phyloP scores from a whole-genome alignment of 2,888 invertebrate genomes.

The Coleophora deauratella region DNA sequence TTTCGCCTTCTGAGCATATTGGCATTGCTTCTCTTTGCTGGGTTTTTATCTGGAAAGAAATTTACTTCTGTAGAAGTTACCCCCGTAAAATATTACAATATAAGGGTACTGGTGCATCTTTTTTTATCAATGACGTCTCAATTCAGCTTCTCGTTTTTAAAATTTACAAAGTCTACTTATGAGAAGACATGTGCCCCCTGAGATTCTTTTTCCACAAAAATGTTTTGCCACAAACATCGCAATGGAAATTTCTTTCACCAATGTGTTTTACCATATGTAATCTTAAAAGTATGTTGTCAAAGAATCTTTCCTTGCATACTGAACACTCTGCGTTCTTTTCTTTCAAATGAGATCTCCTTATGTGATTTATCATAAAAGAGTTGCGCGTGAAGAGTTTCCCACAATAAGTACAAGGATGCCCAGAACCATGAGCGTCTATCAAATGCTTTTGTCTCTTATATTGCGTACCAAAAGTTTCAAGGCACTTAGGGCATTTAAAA shows the following conservation, averaged over 20 bases:
- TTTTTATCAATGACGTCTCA: too few relatives aligned
- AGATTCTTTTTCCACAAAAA: slow-evolving; percentile 72
- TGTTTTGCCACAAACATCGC: slow-evolving; percentile 68
- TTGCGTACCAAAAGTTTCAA: slow-evolving; percentile 27
- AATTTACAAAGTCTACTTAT: slow-evolving; percentile 7
- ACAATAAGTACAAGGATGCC: slow-evolving; percentile 34
- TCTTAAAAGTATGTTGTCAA: slow-evolving; percentile 30
- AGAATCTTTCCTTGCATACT: slow-evolving; percentile 36
- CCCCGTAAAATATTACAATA: slow-evolving; percentile 3
- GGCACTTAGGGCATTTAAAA: slow-evolving; percentile 28
- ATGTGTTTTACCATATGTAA: slow-evolving; percentile 59
- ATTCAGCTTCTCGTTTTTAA: too few relatives aligned
- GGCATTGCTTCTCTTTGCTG: slow-evolving; percentile 32
- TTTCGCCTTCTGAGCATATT: slow-evolving; percentile 36
- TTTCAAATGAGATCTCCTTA: slow-evolving; percentile 33
- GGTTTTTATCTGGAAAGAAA: slow-evolving; percentile 60
- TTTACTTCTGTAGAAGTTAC: slow-evolving; percentile 25
- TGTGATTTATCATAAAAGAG: slow-evolving; percentile 34
- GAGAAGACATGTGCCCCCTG: slow-evolving; percentile 54
- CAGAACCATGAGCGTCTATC: slow-evolving; percentile 25
- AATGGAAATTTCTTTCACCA: slow-evolving; percentile 59
- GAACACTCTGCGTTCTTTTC: slow-evolving; percentile 37
- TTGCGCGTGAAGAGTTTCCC: slow-evolving; percentile 31
- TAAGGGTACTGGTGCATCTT: not conserved
- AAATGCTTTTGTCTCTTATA: slow-evolving; percentile 30